A percentile compares a stretch with the other conserved stretches of the same genome.
Evolutionary conservation across 2,888 invertebrate genomes (phyloP).

Genomic region (Hypolimnas misippus): DNA sequence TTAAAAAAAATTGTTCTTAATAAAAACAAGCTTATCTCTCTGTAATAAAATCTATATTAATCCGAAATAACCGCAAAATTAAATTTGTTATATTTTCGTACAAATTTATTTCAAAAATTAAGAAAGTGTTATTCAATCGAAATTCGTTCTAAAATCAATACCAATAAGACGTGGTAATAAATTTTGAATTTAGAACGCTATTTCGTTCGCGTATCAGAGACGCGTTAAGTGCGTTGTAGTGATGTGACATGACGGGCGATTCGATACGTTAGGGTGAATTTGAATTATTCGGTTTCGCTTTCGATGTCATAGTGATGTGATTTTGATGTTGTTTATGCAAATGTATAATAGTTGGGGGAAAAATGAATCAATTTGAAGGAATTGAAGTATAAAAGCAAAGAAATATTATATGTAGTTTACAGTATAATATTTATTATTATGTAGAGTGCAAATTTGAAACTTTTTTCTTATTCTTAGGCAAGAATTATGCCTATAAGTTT

Average conservation of each 20-base stretch:
- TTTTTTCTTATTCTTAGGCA: too few species aligned
- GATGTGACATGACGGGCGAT: constrained; percentile 53
- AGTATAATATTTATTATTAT: too few species aligned
- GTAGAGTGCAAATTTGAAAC: too few species aligned
- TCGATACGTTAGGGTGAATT: constrained; percentile 54
- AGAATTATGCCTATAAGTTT: too few species aligned
- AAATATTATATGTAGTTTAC: too few species aligned
- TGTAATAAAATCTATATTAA: constrained; percentile 12
- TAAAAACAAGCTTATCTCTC: constrained; percentile 22
- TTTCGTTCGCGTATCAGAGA: constrained; percentile 51
- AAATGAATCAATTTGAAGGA: neutral
- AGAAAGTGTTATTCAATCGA: neutral
- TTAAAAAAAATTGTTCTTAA: neutral
- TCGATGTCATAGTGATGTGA: constrained; percentile 42
- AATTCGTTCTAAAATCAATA: neutral
- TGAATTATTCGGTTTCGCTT: constrained; percentile 49
- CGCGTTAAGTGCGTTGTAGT: constrained; percentile 63
- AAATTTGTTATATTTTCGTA: neutral
- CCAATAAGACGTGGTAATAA: neutral
- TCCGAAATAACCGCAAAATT: neutral
- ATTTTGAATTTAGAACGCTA: neutral
- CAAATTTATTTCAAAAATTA: neutral
- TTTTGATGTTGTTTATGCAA: constrained; percentile 45
- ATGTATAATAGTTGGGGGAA: constrained; percentile 35
- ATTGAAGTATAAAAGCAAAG: neutral